Base-by-base conservation (phyloP, 2,113 vertebrate genomes). In the Lucifuga dentata region DNA sequence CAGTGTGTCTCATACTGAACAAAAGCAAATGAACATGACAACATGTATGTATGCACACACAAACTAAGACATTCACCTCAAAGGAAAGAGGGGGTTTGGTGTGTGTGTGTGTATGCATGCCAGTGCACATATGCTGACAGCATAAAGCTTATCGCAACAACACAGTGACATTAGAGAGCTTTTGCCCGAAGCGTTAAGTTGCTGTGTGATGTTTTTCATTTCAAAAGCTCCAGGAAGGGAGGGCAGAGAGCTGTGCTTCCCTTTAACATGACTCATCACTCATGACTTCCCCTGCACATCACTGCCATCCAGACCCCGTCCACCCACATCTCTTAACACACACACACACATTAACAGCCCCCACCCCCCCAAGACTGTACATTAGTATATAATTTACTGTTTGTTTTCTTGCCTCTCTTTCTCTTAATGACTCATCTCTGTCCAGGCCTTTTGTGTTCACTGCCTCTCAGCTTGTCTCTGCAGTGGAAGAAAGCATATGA, bases 191-290 rank as follows among this genome's bases (percentile, higher is more conserved):
- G 70, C 61, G 2, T n/a, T 49, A 57, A 73, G 68, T 72, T 60
- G 29, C 8, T 2, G 15, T 64, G 52, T 26, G 5, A 24, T 1
- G 1, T 58, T 61, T 51, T 43, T 57, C 2, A 62, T 79, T 79
- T 80, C 13, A 59, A 58, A 64, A 78, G 44, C 17, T 21, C 45
- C 39, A 61, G 43, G 4, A 21, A 58, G 23, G 11, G 46, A 57
- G 48, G 59, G 64, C 33, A 53, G 49, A 35, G n/a, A 48, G 21
- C 40, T 56, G 61, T 55, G 52, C 58, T 62, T 64, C 46, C 44
- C 74, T 48, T 67, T 40, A 51, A 48, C 69, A 57, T 86, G 77
- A 89, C 4, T 77, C 80, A 78, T 62, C 59, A 63, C 53, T 79
- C 40, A 21, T 6, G 33, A 11, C 49, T 20, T 7, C 16, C 33